Base-by-base conservation (phyloP, 2,113 vertebrate genomes). In the Neopipo cinnamomea region DNA sequence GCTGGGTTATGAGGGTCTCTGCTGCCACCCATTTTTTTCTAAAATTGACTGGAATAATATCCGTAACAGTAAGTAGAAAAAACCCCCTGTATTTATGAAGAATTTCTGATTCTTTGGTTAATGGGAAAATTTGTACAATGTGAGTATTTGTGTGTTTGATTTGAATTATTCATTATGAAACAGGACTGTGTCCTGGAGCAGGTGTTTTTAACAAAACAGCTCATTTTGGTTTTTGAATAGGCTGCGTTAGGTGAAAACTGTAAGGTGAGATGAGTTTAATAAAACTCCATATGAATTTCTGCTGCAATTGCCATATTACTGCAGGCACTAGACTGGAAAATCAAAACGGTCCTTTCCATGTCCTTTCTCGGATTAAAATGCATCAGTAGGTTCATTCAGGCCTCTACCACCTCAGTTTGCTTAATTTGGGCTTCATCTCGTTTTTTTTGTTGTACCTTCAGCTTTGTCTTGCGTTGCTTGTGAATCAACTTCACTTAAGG, bases 21-120 rank as follows among this genome's bases (percentile, higher is more conserved):
- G 98, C 89, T 99, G 99, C 93, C 99, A 99, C 96, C 95, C 98
- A 12, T 99, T 99, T 97, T 99, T 99, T 97, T 98, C 98, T 65
- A 98, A 81, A 62, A 93, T 98, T 5, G 98, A 99, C 96, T 99
- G 99, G 99, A 98, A 97, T 92, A 97, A 98, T 95, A 98, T 99
- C 65, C 98, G 97, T 94, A 98, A 99, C 86, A 98, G 99, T 99
- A 94, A 98, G 98, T 98, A 96, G 67, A 85, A 14, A 25, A 11
- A n/a, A 19, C 15, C 24, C 15, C 24, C 24, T 76, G 22, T 31
- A n/a, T 85, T 93, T 88, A 33, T 46, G 35, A 92, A 66, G 44
- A 35, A 24, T 85, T 59, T 11, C 46, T 83, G 28, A 9, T 13
- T 53, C 80, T 71, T 87, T 75, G n/a, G 14, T 12, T 65, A 49